Conservation (phyloP, 2,797 vertebrate species). For the Apogon hyalosoma region DNA sequence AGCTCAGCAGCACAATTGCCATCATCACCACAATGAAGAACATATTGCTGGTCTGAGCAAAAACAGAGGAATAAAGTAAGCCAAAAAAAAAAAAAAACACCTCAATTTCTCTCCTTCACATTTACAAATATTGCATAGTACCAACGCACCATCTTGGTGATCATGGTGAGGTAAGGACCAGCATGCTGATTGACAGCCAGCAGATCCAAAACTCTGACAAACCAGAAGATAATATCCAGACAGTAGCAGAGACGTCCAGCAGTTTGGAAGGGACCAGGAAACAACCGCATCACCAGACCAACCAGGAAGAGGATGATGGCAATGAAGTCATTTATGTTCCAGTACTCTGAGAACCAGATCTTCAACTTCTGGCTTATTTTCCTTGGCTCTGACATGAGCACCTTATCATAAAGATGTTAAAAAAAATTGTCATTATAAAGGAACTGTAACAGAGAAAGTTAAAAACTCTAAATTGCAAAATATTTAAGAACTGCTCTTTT, state of each 20-base stretch:
- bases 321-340: constrained; percentile 93
- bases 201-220: constrained; percentile 91
- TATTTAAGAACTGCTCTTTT: too few relatives aligned
- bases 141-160: constrained; percentile 94
- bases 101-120: neutral
- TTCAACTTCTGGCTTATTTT: constrained; percentile 93
- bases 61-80: neutral
- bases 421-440: neutral
- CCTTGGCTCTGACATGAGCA: constrained; percentile 92
- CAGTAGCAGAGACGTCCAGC: constrained; percentile 91
- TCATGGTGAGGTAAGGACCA: constrained; percentile 97
- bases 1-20: constrained; percentile 95
- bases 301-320: constrained; percentile 91
- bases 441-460: neutral
- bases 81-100: neutral
- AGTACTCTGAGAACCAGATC: constrained; percentile 97
- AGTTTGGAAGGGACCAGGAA: constrained; percentile 76
- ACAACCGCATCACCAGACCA: constrained; percentile 89
- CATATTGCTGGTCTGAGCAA: constrained; percentile 93
- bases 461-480: too few relatives aligned
- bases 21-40: constrained; percentile 98
- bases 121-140: neutral
- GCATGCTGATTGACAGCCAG: constrained; percentile 96
- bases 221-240: constrained; percentile 98
- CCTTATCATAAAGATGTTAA: constrained; percentile 63